Base-by-base conservation (phyloP, 2,888 invertebrate genomes). In the Xestia sexstrigata region DNA sequence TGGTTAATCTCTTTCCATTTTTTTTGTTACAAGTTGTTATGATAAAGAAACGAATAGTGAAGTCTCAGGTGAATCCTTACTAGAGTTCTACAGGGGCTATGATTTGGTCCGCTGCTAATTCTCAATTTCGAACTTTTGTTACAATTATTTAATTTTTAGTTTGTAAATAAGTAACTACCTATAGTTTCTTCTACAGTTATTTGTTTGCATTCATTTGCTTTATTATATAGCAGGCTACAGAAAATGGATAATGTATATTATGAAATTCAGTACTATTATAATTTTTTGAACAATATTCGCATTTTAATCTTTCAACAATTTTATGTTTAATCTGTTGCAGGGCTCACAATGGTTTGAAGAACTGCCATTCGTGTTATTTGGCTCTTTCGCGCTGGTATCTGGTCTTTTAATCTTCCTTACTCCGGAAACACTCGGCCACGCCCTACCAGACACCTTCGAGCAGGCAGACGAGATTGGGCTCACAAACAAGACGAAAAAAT, bases 381-480 rank as follows among this genome's bases (percentile, higher is more conserved):
- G 96, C 0, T 85, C 91, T 3, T 95, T 97, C 79, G 97, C 97
- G 0, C 90, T 97, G 1, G 71, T 96, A 3, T 97, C 97, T 9
- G 97, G 97, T 3, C 76, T 92, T 9, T 91, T 97, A 62, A 94
- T 97, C 20, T 94, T 97, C 79, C 87, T 96, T 11, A 97, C 97
- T 67, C 97, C 97, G 0, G 97, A 97, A 93, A 97, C 97, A 1
- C 94, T 96, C 17, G 97, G 97, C 82, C 90, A 95, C 35, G 94
- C 95, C 58, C 81, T 88, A 3, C 93, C 94, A 0, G 93, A 93
- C 70, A 92, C 93, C 9, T 91, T 93, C 84, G 90, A 92, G 62
- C 94, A 88, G 66, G 88, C 88, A 15, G 78, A 69, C 2, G 11
- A 76, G 5, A 78, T 87, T 6, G 89, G 85, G 0, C 58, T 30